phyloP scores from a whole-genome alignment of 2,797 vertebrate species.

The Muscicapa striata region DNA sequence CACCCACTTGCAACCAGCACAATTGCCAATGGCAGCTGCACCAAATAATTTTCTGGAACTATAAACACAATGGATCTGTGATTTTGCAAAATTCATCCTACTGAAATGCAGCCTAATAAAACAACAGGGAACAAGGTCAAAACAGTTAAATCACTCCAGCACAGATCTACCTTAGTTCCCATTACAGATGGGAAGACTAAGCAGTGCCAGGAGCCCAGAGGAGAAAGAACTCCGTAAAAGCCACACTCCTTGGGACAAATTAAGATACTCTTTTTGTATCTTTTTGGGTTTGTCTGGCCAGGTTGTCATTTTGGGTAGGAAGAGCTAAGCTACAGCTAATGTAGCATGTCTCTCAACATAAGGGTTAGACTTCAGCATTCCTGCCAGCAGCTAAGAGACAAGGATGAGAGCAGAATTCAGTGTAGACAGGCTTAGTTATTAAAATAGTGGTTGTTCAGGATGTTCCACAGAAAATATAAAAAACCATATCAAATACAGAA shows the following conservation, averaged over 20 bases:
- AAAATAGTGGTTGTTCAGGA: neutral
- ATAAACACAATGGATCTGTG: neutral
- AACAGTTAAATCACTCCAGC: neutral
- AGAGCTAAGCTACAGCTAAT: neutral
- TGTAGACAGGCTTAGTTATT: neutral
- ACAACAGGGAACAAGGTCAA: neutral
- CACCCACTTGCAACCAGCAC: no score
- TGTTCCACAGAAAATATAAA: neutral
- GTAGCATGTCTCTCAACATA: neutral
- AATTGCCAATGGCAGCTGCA: neutral
- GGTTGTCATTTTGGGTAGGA: neutral
- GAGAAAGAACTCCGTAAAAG: neutral
- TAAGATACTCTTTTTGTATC: neutral
- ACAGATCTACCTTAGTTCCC: neutral
- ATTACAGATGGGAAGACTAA: neutral
- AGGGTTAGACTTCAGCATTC: neutral
- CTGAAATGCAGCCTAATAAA: neutral
- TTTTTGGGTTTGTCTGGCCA: neutral
- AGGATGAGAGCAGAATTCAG: neutral
- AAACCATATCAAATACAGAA: neutral
- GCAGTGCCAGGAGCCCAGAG: neutral
- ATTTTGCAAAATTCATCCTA: neutral
- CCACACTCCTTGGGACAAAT: neutral
- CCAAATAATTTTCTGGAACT: neutral
- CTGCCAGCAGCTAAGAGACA: neutral